Percentiles rank a stretch among this genome's conserved stretches.
Conservation (phyloP, 2,113 vertebrate genomes). For the Asarcornis scutulata region DNA sequence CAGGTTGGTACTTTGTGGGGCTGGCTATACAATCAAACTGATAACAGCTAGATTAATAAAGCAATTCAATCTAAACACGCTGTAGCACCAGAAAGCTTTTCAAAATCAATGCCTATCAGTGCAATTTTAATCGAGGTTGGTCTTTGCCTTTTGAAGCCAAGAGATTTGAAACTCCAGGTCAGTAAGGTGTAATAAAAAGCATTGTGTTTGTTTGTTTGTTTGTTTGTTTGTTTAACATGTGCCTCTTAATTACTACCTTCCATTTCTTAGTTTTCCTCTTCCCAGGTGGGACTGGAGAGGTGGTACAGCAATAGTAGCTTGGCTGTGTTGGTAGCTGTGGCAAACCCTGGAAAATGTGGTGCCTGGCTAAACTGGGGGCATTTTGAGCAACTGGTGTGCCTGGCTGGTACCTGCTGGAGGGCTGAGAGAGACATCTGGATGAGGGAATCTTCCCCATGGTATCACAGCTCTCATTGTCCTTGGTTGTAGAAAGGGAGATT, state of each 20-base stretch:
- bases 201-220: neutral
- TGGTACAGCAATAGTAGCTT: neutral
- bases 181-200: conserved; percentile 54
- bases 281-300: neutral
- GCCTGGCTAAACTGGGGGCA: neutral
- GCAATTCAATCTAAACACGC: conserved; percentile 54
- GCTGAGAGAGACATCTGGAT: neutral
- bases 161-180: conserved; percentile 63
- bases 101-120: conserved; percentile 70
- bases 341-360: neutral
- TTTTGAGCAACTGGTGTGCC: neutral
- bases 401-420: neutral
- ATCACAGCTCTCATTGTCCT: accelerated
- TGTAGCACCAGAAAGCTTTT: conserved; percentile 59
- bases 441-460: neutral
- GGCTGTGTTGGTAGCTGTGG: neutral
- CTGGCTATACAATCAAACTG: conserved; percentile 67
- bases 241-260: conserved; percentile 60
- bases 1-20: conserved; percentile 35
- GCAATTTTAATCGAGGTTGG: conserved; percentile 68
- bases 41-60: conserved; percentile 73
- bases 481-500: neutral
- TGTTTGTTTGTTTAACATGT: neutral
- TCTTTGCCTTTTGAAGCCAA: conserved; percentile 71
- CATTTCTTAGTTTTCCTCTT: conserved; percentile 39